phyloP scores from a whole-genome alignment of 2,797 vertebrate species.

The Pangasius sanitwongsei region DNA sequence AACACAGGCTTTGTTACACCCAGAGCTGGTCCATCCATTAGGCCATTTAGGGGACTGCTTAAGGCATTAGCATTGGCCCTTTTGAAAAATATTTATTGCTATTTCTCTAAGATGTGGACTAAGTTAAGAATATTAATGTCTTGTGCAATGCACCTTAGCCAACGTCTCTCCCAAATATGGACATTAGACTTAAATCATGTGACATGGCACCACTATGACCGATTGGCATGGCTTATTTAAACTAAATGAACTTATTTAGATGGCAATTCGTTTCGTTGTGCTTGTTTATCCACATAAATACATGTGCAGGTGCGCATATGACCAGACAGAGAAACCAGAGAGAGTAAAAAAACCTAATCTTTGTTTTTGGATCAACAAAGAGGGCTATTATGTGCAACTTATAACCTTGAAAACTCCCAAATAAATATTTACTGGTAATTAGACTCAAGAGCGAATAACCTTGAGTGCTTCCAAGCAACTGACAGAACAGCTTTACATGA shows the following conservation, averaged over 20 bases:
- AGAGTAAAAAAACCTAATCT: not conserved
- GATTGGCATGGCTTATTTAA: not conserved
- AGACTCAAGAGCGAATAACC: not conserved
- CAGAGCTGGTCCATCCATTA: not conserved
- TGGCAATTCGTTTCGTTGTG: not conserved
- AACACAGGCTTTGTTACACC: not conserved
- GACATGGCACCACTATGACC: not conserved
- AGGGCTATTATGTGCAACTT: not conserved
- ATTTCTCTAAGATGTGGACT: not conserved
- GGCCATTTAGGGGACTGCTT: not conserved
- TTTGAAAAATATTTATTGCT: not conserved
- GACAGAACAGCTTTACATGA: not conserved
- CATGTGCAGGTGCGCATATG: not conserved
- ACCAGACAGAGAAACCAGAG: not conserved
- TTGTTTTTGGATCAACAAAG: constrained; percentile 3
- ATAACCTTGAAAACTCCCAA: not conserved
- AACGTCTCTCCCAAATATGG: not conserved
- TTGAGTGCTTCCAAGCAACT: not conserved
- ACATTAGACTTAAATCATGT: not conserved
- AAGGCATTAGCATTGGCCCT: not conserved
- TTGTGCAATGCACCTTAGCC: not conserved
- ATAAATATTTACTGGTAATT: not conserved
- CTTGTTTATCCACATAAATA: not conserved
- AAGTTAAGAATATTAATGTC: not conserved
- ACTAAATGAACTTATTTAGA: not conserved